Conservation (phyloP, 2,888 invertebrate species). For the Troglohyphantes excavatus region DNA sequence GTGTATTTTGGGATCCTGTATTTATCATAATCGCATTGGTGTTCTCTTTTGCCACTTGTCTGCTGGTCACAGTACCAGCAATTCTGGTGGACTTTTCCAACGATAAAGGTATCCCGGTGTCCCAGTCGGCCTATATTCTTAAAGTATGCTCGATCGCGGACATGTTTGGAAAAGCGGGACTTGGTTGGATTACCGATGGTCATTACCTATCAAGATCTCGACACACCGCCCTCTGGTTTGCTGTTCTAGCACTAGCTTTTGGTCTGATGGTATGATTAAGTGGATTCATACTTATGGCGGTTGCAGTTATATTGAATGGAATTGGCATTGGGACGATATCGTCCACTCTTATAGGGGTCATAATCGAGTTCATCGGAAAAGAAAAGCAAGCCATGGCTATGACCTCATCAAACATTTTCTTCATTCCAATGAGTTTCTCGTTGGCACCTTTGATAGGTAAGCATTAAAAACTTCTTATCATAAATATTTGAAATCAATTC, state of each 20-base stretch:
- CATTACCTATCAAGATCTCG: neutral
- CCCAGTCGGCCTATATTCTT: neutral
- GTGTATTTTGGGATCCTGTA: neutral
- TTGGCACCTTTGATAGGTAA: neutral
- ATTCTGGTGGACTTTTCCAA: neutral
- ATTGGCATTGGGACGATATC: neutral
- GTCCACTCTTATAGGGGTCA: neutral
- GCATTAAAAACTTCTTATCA: neutral
- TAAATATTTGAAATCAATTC: too few relatives aligned
- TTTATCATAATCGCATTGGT: neutral
- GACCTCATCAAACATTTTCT: neutral
- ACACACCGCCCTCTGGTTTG: neutral
- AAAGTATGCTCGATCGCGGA: neutral
- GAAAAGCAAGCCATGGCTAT: slow-evolving; percentile 6
- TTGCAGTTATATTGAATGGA: neutral
- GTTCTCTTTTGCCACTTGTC: neutral
- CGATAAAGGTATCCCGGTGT: neutral
- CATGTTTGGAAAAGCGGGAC: neutral
- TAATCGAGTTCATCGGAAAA: neutral
- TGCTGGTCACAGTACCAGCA: neutral
- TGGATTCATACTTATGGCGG: neutral
- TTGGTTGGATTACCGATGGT: slow-evolving; percentile 11
- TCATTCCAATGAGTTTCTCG: neutral
- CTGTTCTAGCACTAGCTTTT: neutral
- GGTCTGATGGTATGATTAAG: neutral